Conservation (phyloP, 2,888 invertebrate genomes). For the Nomada fucata region DNA sequence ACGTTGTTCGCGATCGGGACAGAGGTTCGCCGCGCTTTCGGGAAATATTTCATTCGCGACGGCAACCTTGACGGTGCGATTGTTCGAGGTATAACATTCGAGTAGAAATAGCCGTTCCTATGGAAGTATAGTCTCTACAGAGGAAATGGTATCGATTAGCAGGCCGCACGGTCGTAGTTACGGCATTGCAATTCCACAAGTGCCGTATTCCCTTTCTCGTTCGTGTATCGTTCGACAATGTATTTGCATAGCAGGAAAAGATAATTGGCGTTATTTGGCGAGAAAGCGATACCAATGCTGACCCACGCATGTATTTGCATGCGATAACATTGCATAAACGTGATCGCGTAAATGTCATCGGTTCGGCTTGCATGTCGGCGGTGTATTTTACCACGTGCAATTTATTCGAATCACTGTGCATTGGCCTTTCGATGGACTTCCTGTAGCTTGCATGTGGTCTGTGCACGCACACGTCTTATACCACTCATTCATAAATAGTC, state of each 20-base stretch:
- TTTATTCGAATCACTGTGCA: slow-evolving; percentile 56
- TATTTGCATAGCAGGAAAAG: background rate
- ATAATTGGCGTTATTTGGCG: background rate
- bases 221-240: background rate
- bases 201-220: background rate
- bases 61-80: slow-evolving; percentile 46
- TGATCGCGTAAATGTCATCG: background rate
- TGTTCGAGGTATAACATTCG: slow-evolving; percentile 6
- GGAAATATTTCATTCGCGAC: slow-evolving; percentile 28
- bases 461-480: slow-evolving; percentile 34
- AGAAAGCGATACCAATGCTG: background rate
- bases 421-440: slow-evolving; percentile 55
- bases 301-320: slow-evolving; percentile 23
- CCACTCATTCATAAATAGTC: slow-evolving; percentile 73
- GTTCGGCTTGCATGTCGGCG: background rate
- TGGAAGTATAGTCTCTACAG: background rate
- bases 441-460: slow-evolving; percentile 26
- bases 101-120: background rate
- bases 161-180: too few species aligned
- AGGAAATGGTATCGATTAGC: background rate
- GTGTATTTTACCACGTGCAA: slow-evolving; percentile 52
- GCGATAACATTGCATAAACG: slow-evolving; percentile 21
- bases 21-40: slow-evolving; percentile 38
- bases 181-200: too few species aligned
- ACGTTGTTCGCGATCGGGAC: background rate